phyloP scores from a whole-genome alignment of 2,888 invertebrate species.

The Drosophila subquinaria region DNA sequence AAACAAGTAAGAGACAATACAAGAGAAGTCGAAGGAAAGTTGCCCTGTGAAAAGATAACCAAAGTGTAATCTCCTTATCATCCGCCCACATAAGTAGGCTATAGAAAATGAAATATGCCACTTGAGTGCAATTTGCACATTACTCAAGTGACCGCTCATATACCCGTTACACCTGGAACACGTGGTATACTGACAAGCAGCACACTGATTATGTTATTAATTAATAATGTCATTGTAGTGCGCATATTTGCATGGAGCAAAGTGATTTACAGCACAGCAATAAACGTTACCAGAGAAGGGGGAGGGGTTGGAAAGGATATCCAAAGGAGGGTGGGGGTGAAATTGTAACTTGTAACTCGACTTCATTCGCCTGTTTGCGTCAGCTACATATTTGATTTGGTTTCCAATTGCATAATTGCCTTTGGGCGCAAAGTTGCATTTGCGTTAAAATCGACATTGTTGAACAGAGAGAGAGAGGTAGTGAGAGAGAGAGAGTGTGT shows the following conservation, averaged over 20 bases:
- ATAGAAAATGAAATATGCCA: background rate
- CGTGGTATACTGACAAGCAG: slow-evolving; percentile 59
- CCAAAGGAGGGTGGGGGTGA: slow-evolving; percentile 2
- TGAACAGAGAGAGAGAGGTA: background rate
- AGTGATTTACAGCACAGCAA: slow-evolving; percentile 70
- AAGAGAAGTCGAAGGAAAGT: background rate
- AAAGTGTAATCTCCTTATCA: background rate
- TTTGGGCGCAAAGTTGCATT: slow-evolving; percentile 25
- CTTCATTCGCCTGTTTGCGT: slow-evolving; percentile 52
- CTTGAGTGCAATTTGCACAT: too few species aligned
- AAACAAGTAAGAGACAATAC: slow-evolving; percentile 17
- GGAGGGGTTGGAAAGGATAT: background rate
- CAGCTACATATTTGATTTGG: slow-evolving; percentile 67
- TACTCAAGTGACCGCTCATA: background rate
- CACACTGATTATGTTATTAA: slow-evolving; percentile 79
- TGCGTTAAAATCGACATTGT: slow-evolving; percentile 11
- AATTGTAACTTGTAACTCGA: slow-evolving; percentile 34
- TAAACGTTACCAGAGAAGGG: slow-evolving; percentile 4
- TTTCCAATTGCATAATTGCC: slow-evolving; percentile 63
- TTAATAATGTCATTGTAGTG: slow-evolving; percentile 75
- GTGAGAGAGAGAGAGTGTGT: background rate
- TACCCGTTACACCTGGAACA: background rate
- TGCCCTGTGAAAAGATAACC: background rate
- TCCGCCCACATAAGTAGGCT: slow-evolving; percentile 17
- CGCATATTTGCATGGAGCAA: slow-evolving; percentile 72